Base-by-base conservation (phyloP, 2,113 vertebrate species). In the Physeter macrocephalus region DNA sequence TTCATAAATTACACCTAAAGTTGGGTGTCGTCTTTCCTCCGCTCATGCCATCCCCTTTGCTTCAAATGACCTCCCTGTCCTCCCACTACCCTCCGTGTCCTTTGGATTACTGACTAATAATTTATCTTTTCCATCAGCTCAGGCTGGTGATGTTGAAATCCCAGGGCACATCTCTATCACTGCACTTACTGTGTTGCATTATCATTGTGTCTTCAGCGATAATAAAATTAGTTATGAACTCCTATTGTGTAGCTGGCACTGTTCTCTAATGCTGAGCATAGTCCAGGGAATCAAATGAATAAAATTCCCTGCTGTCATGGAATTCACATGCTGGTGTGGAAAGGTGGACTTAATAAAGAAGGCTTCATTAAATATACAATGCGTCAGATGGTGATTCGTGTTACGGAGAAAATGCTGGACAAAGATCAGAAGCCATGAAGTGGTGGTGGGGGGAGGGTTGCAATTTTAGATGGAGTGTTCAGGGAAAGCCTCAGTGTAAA, bases 1-100 rank as follows among this genome's bases (percentile, higher is more conserved):
- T 98, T 92, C 86, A 92, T 97, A 93, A 97, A 90, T 96, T 85
- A 81, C 75, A 10, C 10, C 18, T 78, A 66, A 94, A 87, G 90
- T 31, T 89, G 78, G 69, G 21, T 69, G 91, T 83, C 86, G 49
- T 92, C 41, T 91, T 66, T 62, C 49, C 49, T 78, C 54, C 0
- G 1, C 9, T 72, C 17, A 2, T 69, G 17, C 20, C 61, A 14
- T 69, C 23, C 10, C 18, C 36, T 82, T 64, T 62, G 39, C 61
- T 94, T 66, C 31, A 78, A 85, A 15, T 82, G 67, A 52, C 54
- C 86, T 83, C 11, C 18, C 34, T 41, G 0, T 23, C 34, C 27
- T 82, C 17, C 27, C 31, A 4, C 9, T 39, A 15, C 57, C 74
- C n/a, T 46, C 34, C 18, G 1, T 13, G 61, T 11, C 31, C 52